Evolutionary conservation across 2,113 vertebrate genomes (phyloP).

Genomic region (Stercorarius parasiticus): DNA sequence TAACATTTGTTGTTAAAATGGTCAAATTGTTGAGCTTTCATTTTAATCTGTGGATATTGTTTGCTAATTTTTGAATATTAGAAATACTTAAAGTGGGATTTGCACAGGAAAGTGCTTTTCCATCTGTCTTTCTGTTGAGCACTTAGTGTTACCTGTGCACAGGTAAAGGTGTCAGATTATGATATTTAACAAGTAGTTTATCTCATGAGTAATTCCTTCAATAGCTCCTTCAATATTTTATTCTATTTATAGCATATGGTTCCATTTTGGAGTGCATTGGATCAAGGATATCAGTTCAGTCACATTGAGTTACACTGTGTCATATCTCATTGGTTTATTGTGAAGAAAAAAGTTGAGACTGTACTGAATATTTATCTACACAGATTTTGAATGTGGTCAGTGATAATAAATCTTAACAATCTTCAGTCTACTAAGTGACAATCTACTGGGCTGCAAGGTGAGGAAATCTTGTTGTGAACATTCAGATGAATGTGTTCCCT

Average conservation of each 20-base stretch:
- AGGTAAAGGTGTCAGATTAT: not conserved
- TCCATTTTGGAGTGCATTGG: not conserved
- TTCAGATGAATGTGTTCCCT: not conserved
- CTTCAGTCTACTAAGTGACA: not conserved
- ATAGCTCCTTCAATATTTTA: not conserved
- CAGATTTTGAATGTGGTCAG: not conserved
- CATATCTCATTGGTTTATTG: not conserved
- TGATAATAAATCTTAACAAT: not conserved
- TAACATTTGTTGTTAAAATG: not conserved
- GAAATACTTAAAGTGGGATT: not conserved
- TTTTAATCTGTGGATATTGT: not conserved
- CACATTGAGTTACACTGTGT: not conserved
- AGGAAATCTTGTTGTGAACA: not conserved
- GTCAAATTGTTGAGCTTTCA: not conserved
- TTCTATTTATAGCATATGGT: not conserved
- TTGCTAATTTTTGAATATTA: not conserved
- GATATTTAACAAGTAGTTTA: not conserved
- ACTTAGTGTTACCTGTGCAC: not conserved
- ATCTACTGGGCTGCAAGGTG: not conserved
- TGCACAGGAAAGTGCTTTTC: not conserved
- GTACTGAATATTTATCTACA: not conserved
- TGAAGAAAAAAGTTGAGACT: not conserved
- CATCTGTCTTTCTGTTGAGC: not conserved
- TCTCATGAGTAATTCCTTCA: not conserved
- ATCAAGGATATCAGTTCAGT: not conserved